Evolutionary conservation across 35 echinoderm and acorn worm genomes (phyloP), one percentile per base, ranked within the genome.

Genomic region (Apostichopus californicus): DNA sequence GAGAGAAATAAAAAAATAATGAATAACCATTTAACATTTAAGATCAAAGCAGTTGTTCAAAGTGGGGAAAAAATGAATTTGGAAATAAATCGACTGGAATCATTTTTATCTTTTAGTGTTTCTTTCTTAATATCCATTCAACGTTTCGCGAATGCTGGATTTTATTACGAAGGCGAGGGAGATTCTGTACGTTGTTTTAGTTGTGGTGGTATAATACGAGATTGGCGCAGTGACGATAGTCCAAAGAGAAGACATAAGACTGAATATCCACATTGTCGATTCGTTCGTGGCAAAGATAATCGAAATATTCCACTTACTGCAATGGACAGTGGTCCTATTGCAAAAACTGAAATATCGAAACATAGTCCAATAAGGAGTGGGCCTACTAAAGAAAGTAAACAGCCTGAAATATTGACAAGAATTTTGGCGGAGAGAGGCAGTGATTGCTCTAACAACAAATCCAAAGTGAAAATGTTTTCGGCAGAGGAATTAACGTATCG

Each of bases 151-250:
- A 92, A 81, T 65, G 90, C 90, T 15, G 90, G 90, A 8, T 92
- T 92, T 9, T 92, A 26, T 28, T 92, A 92, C 56, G 78, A 66
- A 5, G 90, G 90, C 26, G 59, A 26, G 6, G 78, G 59, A 26
- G 90, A 92, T 28, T 13, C 8, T 55, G 78, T 92, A 18, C 56
- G 59, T 54, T 92, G 90, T 24, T 92, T 92, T 79, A 81, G 77
- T 55, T 92, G 90, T 80, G 3, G 54, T 15, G 90, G 90, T 12
- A 66, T 9, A 68, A 21, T 92, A 53, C 15, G 54, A 21, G n/a
- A 83, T 5, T 92, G 90, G 90, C 55, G 54, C n/a, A 18, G 5
- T 83, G 24, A 3, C 1, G 77, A 92, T 57, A 81, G 77, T 63
- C 26, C 79, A 6, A 92, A 81, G 28, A 54, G 60, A 61, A 58